Conservation (phyloP, 2,113 vertebrate species). For the Emydocephalus ijimae region DNA sequence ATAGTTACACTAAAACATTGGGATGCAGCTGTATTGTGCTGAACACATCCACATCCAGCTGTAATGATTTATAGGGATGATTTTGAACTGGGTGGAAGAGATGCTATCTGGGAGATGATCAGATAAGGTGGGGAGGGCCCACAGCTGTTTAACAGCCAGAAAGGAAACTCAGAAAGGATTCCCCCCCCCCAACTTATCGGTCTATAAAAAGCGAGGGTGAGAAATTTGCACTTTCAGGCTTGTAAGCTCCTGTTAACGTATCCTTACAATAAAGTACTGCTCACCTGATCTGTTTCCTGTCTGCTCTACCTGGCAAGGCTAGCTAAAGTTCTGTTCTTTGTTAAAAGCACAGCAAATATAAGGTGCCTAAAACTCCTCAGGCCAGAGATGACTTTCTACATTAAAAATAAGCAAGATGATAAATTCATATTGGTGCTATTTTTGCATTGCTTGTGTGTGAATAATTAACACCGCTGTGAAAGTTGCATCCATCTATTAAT, state of each 20-base stretch:
- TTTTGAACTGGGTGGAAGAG: neutral
- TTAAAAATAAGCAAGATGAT: neutral
- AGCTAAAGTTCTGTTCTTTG: neutral
- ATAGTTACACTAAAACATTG: neutral
- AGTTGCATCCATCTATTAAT: constrained; percentile 8
- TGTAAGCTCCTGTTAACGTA: neutral
- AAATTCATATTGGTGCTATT: constrained; percentile 2
- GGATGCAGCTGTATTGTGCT: neutral
- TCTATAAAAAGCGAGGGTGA: neutral
- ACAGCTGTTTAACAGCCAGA: neutral
- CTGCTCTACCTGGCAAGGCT: neutral
- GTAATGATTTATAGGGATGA: neutral
- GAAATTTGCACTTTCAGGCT: neutral
- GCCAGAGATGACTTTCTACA: neutral
- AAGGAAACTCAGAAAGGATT: neutral
- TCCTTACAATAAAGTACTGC: neutral
- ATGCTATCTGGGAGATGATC: neutral
- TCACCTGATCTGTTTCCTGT: neutral
- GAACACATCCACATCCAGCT: neutral
- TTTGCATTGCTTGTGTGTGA: neutral
- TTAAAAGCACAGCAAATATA: constrained; percentile 20
- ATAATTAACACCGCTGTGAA: neutral
- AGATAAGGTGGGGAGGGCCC: neutral
- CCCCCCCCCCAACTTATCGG: neutral
- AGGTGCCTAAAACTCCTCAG: constrained; percentile 2